phyloP scores from a whole-genome alignment of 2,113 vertebrate genomes.

The Dicaeum eximium region DNA sequence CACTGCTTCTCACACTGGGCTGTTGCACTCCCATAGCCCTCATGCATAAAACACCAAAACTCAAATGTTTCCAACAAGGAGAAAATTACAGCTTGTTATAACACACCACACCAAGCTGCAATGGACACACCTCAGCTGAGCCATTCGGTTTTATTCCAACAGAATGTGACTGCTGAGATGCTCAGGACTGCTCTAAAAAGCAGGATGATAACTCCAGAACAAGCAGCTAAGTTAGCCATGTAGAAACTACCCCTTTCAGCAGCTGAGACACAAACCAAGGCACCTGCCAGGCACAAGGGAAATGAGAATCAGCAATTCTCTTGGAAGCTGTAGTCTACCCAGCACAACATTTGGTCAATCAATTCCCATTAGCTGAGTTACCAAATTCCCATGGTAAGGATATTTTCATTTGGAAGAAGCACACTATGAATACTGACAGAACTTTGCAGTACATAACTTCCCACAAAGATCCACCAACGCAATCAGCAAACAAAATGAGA shows the following conservation, averaged over 20 bases:
- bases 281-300: background rate
- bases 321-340: background rate
- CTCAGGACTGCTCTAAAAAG: background rate
- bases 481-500: background rate
- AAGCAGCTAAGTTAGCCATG: background rate
- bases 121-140: fast-evolving
- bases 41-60: background rate
- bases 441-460: background rate
- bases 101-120: background rate
- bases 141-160: background rate
- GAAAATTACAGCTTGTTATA: background rate
- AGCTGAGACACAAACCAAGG: background rate
- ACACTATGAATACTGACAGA: background rate
- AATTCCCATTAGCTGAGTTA: background rate
- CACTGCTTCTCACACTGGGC: background rate
- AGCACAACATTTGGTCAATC: background rate
- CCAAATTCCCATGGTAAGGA: background rate
- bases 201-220: background rate
- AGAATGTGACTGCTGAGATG: background rate
- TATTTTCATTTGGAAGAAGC: background rate
- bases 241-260: background rate
- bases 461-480: background rate
- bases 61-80: background rate
- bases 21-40: background rate
- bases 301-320: background rate